These are phyloP conservation scores for Acanthurus lineatus DNA, from an alignment of 2,797 vertebrate genomes.

Conservation along the genomic window DNA sequence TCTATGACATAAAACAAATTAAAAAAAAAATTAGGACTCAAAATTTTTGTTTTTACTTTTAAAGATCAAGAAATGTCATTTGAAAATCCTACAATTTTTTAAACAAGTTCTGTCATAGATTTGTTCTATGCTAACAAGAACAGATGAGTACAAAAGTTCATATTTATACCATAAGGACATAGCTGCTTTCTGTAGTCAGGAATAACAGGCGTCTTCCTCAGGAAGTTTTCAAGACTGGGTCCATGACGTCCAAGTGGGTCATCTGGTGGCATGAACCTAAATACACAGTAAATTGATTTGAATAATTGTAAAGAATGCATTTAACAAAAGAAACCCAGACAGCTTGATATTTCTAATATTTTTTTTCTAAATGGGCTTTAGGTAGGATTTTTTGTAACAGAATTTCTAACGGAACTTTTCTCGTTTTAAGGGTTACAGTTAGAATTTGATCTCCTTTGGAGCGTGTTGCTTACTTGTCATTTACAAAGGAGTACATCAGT, in stretches of 20 bases:
- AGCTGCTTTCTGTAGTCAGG: slow-evolving; percentile 97
- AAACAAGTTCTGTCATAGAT: too few species aligned
- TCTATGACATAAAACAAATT: too few species aligned
- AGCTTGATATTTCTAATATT: too few species aligned
- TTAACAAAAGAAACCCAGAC: neutral
- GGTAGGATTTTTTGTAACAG: neutral
- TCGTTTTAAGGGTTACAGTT: too few species aligned
- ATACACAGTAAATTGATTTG: slow-evolving; percentile 29
- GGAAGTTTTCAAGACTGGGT: slow-evolving; percentile 97
- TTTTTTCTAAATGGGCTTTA: too few species aligned
- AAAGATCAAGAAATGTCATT: too few species aligned
- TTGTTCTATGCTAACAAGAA: neutral
- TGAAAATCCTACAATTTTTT: too few species aligned
- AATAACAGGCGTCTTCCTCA: slow-evolving; percentile 93
- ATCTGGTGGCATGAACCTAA: slow-evolving; percentile 98
- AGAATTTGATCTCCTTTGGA: neutral
- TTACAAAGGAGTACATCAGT: slow-evolving; percentile 99
- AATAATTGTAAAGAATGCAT: neutral
- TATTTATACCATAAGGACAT: slow-evolving; percentile 94
- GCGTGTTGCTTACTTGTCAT: slow-evolving; percentile 94
- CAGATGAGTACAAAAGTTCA: neutral
- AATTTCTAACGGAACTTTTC: neutral
- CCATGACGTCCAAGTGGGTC: slow-evolving; percentile 97
- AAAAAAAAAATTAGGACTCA: too few species aligned
- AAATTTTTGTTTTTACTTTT: too few species aligned